Conservation (phyloP, 2,113 vertebrate genomes). For the Pyxicephalus adspersus region DNA sequence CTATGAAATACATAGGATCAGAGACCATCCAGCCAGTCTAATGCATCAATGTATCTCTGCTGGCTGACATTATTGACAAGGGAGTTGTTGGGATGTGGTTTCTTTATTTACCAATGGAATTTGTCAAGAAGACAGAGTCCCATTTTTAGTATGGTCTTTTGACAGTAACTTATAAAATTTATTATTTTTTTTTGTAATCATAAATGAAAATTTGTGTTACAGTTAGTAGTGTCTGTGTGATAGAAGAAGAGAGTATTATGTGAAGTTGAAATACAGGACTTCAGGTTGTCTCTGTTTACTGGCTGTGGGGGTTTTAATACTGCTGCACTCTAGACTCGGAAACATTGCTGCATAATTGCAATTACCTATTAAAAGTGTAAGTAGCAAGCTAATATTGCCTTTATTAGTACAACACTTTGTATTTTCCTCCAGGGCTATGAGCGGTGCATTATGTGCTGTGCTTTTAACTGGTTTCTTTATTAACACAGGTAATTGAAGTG, state of each 20-base stretch:
- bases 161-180: too few relatives aligned
- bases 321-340: not conserved
- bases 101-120: too few relatives aligned
- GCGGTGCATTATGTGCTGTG: not conserved
- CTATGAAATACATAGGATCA: too few relatives aligned
- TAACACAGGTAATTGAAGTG: constrained; percentile 65
- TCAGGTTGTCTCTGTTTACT: not conserved
- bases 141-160: too few relatives aligned
- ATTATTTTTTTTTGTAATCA: too few relatives aligned
- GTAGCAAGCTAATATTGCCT: not conserved
- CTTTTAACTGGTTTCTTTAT: constrained; percentile 62
- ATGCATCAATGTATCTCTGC: too few relatives aligned
- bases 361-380: not conserved
- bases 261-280: not conserved
- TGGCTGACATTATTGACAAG: too few relatives aligned
- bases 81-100: too few relatives aligned
- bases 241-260: not conserved
- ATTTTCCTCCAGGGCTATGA: not conserved
- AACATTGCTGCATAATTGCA: not conserved
- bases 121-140: too few relatives aligned
- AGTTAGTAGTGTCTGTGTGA: not conserved
- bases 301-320: too few relatives aligned
- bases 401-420: not conserved
- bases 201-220: too few relatives aligned
- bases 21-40: too few relatives aligned